Percentiles rank a stretch among this genome's conserved stretches.
phyloP scores from a whole-genome alignment of 2,797 vertebrate species.

The Pipistrellus pygmaeus region DNA sequence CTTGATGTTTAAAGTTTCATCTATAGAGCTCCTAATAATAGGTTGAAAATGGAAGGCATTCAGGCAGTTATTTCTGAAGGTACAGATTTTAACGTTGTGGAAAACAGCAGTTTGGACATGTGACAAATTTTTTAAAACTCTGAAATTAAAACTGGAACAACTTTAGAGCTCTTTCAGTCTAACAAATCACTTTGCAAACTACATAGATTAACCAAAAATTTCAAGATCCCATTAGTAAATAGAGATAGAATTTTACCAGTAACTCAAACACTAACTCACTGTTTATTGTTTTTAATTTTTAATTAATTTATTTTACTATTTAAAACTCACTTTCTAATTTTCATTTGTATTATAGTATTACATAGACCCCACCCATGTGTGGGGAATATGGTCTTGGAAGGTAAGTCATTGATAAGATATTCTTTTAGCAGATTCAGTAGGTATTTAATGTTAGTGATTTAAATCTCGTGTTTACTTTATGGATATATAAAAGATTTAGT shows the following conservation, averaged over 20 bases:
- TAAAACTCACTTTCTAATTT: neutral
- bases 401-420: neutral
- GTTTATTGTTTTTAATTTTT: neutral
- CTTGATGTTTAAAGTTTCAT: neutral
- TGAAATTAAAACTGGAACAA: slow-evolving; percentile 36
- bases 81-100: slow-evolving; percentile 25
- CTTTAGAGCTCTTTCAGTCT: neutral
- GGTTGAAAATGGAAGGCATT: neutral
- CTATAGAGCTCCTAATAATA: slow-evolving; percentile 26
- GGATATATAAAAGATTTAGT: neutral
- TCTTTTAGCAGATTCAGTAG: neutral
- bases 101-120: slow-evolving; percentile 18
- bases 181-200: neutral
- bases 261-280: neutral
- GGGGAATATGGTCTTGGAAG: neutral
- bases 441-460: neutral
- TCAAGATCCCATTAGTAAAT: neutral
- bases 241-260: slow-evolving; percentile 1
- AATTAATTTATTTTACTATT: neutral
- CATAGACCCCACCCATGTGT: neutral
- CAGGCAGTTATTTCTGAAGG: slow-evolving; percentile 22
- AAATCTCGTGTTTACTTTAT: neutral
- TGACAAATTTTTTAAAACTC: neutral
- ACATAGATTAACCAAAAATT: neutral
- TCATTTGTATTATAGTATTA: neutral